phyloP scores from a whole-genome alignment of 2,888 invertebrate species.

The Augiades crinisus region DNA sequence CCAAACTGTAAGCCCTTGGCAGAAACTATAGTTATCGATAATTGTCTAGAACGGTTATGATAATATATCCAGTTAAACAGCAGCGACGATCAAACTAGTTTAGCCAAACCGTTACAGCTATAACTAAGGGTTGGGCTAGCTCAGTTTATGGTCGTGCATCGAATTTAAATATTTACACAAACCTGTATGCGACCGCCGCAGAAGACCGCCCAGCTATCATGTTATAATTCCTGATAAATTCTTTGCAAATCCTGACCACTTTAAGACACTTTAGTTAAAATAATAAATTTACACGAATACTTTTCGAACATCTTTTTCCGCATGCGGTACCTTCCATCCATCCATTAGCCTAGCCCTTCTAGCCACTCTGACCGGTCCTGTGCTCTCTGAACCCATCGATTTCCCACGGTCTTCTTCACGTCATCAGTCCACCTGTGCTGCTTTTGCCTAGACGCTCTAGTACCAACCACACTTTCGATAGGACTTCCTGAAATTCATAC shows the following conservation, averaged over 20 bases:
- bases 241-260: background rate
- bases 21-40: background rate
- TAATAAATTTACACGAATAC: too few relatives aligned
- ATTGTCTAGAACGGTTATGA: background rate
- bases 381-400: too few relatives aligned
- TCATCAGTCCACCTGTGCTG: too few relatives aligned
- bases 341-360: too few relatives aligned
- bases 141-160: background rate
- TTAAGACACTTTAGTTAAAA: too few relatives aligned
- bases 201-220: background rate
- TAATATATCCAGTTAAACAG: background rate
- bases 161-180: slow-evolving; percentile 3
- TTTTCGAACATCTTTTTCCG: too few relatives aligned
- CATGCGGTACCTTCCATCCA: too few relatives aligned
- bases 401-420: too few relatives aligned
- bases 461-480: too few relatives aligned
- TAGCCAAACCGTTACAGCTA: background rate
- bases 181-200: background rate
- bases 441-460: too few relatives aligned
- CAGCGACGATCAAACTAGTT: background rate
- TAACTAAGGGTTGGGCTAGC: background rate
- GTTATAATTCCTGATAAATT: background rate
- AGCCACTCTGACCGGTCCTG: too few relatives aligned
- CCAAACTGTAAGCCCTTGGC: background rate
- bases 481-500: too few relatives aligned